Conservation (phyloP, 2,797 vertebrate species). For the Diplodus sargus region DNA sequence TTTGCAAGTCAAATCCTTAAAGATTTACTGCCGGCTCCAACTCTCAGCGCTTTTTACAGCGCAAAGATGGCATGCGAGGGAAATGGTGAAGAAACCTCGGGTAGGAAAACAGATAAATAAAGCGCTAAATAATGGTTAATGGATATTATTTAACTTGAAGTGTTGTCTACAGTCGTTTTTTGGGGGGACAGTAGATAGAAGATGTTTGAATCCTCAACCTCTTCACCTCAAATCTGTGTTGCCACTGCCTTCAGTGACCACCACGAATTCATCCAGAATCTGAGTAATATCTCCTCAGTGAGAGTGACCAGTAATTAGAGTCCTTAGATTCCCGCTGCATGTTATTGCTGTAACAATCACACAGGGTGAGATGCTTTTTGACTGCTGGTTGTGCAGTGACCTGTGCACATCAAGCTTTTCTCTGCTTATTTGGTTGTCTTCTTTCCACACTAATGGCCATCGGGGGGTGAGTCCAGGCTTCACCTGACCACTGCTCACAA, state of each 20-base stretch:
- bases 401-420: conserved; percentile 85
- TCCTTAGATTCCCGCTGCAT: conserved; percentile 68
- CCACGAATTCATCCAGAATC: conserved; percentile 57
- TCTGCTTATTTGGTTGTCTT: conserved; percentile 86
- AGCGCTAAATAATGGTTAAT: conserved; percentile 70
- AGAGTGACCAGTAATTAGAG: conserved; percentile 82
- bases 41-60: conserved; percentile 79
- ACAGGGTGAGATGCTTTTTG: conserved; percentile 81
- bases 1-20: conserved; percentile 98
- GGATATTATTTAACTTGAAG: conserved; percentile 70
- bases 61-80: conserved; percentile 60
- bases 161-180: conserved; percentile 11
- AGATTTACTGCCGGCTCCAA: conserved; percentile 77
- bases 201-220: conserved; percentile 55
- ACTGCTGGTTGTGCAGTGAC: conserved; percentile 88
- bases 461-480: conserved; percentile 83
- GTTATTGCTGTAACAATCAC: conserved; percentile 76
- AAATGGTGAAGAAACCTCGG: conserved; percentile 62
- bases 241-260: conserved; percentile 28
- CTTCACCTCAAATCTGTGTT: conserved; percentile 48
- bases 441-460: conserved; percentile 88
- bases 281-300: conserved; percentile 49
- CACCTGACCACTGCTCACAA: conserved; percentile 87
- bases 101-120: conserved; percentile 75
- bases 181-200: conserved; percentile 22